phyloP scores from a whole-genome alignment of 2,888 invertebrate genomes.

The Metellina segmentata region DNA sequence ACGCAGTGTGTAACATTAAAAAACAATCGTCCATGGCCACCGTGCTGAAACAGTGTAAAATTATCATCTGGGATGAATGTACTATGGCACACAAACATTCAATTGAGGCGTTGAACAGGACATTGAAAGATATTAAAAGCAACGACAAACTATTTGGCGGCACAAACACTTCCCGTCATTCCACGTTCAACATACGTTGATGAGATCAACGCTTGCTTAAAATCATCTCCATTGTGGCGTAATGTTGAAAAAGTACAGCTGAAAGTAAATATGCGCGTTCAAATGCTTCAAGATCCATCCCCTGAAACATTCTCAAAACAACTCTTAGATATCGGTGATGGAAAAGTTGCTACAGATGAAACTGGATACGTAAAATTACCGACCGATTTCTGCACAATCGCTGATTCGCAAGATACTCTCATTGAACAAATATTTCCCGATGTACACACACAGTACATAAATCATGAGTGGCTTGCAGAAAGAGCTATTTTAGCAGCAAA shows the following conservation, averaged over 20 bases:
- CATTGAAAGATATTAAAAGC: conserved; percentile 54
- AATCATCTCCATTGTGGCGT: no score
- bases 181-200: conserved; percentile 76
- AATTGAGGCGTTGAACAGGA: conserved; percentile 78
- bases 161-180: conserved; percentile 77
- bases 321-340: no score
- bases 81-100: conserved; percentile 80
- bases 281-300: no score
- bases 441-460: no score
- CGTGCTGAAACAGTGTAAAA: conserved; percentile 38
- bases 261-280: no score
- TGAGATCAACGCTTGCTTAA: conserved; percentile 78
- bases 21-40: conserved; percentile 44
- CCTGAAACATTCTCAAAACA: no score
- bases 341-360: conserved; percentile 11
- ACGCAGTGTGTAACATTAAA: conserved; percentile 48
- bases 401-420: conserved; percentile 40
- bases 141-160: conserved; percentile 72
- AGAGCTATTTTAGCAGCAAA: no score
- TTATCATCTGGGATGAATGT: conserved; percentile 41
- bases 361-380: conserved; percentile 54
- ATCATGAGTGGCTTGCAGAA: no score
- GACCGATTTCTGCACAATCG: conserved; percentile 54
- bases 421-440: no score
- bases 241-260: no score